phyloP scores from a whole-genome alignment of 2,797 vertebrate species.

The Mus minutoides region DNA sequence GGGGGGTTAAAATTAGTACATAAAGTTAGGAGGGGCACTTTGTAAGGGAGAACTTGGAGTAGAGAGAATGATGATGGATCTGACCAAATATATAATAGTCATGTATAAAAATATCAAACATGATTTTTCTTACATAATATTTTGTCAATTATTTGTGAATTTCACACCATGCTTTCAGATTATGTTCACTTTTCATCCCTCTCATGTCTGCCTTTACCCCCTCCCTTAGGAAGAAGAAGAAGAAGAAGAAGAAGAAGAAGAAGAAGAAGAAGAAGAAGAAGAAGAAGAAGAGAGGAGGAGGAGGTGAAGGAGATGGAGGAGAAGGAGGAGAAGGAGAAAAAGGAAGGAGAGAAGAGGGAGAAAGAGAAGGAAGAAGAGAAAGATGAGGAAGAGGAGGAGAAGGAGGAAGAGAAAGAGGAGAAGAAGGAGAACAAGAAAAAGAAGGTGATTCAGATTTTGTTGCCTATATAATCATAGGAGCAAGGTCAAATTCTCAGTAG shows the following conservation, averaged over 20 bases:
- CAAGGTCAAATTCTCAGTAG: neutral
- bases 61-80: neutral
- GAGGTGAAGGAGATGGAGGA: neutral
- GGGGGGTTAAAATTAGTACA: neutral
- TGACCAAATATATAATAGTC: neutral
- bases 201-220: neutral
- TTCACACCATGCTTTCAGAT: neutral
- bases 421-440: neutral
- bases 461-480: neutral
- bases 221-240: neutral
- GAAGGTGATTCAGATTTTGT: neutral
- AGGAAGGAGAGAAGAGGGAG: rapidly evolving
- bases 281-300: too few relatives aligned
- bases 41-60: neutral
- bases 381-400: neutral
- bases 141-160: neutral
- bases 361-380: too few relatives aligned
- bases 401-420: too few relatives aligned
- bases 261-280: too few relatives aligned
- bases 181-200: neutral
- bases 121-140: neutral
- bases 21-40: neutral
- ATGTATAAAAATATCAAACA: neutral
- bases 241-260: rapidly evolving
- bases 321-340: too few relatives aligned